Base-by-base conservation (phyloP, 2,113 vertebrate genomes). In the Hypocryptadius cinnamomeus region DNA sequence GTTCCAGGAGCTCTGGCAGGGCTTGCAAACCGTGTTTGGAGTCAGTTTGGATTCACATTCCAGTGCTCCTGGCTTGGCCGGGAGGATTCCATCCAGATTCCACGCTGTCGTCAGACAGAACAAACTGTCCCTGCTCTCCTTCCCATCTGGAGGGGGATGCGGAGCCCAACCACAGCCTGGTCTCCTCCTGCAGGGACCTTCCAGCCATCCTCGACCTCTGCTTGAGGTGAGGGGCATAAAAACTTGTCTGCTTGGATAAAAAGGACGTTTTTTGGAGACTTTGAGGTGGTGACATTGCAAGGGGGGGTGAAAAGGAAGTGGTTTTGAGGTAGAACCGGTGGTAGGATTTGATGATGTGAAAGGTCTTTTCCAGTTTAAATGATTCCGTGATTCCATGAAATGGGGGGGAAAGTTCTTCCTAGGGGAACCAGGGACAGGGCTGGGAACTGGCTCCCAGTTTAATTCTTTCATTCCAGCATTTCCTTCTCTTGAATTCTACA, bases 111-210 rank as follows among this genome's bases (percentile, higher is more conserved):
- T 74, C 95, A 40, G 86, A 14, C 37, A 5, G 89, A 72, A 90
- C 79, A 23, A 19, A 14, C 53, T 21, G 79, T 76, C 89, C 72
- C 10, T 1, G 3, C 66, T n/a, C 68, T 1, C 8, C 89, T 18
- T 20, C 22, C 3, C 35, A 1, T 37, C 44, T 8, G 48, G 28
- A 78, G 53, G 35, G 79, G 59, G 28, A 37, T 1, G 15, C 10
- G 5, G 48, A 82, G 45, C 9, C 65, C 7, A 1, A 6, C 3
- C 3, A 1, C 0, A 25, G 40, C 83, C 79, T 22, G 3, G 1
- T 4, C 17, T 10, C 82, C 63, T 83, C 6, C 3, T 24, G 45
- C 40, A 4, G 17, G 48, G 5, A 23, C 33, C 61, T 57, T 11
- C 33, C 47, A 44, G 7, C 40, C 54, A 2, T 7, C 69, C 45